phyloP scores from a whole-genome alignment of 2,797 vertebrate genomes.

The Pangasius mekongensis region DNA sequence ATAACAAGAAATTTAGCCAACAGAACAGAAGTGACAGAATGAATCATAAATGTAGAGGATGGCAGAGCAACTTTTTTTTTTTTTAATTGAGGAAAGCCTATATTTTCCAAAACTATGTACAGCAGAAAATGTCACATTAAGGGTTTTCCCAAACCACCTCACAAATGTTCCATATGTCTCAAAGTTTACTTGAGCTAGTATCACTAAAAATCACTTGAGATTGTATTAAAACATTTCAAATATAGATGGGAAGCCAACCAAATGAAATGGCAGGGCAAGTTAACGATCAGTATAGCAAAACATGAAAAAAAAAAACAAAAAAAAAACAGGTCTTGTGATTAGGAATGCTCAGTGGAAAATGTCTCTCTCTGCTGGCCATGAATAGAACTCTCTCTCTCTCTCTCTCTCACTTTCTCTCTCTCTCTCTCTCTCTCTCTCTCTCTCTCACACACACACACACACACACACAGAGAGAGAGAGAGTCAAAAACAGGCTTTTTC shows the following conservation, averaged over 20 bases:
- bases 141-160: not conserved
- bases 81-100: not conserved
- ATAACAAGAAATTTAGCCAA: not conserved
- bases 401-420: too few relatives aligned
- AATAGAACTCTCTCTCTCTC: not conserved
- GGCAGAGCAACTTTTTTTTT: too few relatives aligned
- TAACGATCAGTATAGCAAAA: not conserved
- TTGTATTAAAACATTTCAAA: not conserved
- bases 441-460: not conserved
- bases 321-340: not conserved
- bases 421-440: not conserved
- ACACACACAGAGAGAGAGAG: not conserved
- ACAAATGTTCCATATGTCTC: not conserved
- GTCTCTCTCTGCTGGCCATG: slow-evolving; percentile 30
- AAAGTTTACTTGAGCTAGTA: not conserved
- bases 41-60: not conserved
- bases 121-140: not conserved
- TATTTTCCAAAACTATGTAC: too few relatives aligned
- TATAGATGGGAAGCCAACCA: not conserved
- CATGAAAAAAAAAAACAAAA: not conserved
- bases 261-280: not conserved
- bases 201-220: not conserved
- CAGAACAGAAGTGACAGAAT: not conserved
- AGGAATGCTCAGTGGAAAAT: not conserved
- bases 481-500: not conserved